Evolutionary conservation across 1,140 invertebrate genomes (phyloP), one percentile per base, ranked within the genome.

Genomic region (Euura saliciscinereae): DNA sequence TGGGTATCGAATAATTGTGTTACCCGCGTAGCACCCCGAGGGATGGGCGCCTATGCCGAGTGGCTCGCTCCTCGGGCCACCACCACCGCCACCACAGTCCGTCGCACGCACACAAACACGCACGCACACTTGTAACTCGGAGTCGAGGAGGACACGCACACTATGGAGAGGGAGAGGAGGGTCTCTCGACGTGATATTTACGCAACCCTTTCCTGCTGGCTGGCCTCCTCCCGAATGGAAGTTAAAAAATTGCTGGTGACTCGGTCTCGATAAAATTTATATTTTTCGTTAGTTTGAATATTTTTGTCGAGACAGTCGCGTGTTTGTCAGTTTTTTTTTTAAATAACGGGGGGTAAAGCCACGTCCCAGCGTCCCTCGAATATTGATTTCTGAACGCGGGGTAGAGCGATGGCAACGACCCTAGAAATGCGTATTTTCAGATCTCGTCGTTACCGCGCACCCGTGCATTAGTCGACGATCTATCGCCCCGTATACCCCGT

Each of bases 201-300:
- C 73, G 75, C 75, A 76, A 76, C 75, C 75, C 75, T 76, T 71
- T 73, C 71, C 44, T 28, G 71, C 28, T 28, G 28, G 28, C 28
- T 28, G 28, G 28, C 28, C 28, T 28, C 28, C 28, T 28, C 28
- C 28, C 28, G 28, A 28, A 28, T 28, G 28, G 28, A 1, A 28
- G 28, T 28, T 28, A 28, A 28, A 28, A 28, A 28, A 28, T 28
- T 28, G 28, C 28, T 28, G 28, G 28, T 28, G 28, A 28, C 28
- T 28, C 28, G 28, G 28, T 28, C 28, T 28, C 28, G 28, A 28
- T 28, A 28, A 28, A 28, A 28, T 28, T 28, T 1, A 28, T 28
- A 28, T 28, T 28, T 28, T 28, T 28, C 1, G 28, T 28, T 28
- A 28, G 28, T 28, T 28, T 28, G 28, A 28, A 28, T 28, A 28